A percentile compares a stretch with the other conserved stretches of the same genome.
These are phyloP conservation scores for Gymnosoma rotundatum DNA, from an alignment of 2,888 invertebrate genomes.

Conservation along the genomic window DNA sequence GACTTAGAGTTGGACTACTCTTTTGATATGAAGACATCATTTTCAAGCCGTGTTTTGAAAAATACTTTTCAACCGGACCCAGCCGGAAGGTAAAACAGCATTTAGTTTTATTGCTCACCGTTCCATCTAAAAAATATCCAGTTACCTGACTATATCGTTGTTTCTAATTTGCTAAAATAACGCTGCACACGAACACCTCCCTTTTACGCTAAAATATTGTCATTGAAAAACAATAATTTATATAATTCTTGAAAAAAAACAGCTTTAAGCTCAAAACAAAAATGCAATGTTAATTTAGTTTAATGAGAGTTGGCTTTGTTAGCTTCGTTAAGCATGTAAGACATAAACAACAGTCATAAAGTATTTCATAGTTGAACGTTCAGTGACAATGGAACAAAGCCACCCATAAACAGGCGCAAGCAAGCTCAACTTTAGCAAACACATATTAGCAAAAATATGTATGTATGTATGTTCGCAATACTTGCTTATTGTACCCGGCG, in stretches of 20 bases:
- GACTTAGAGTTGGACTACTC: too few species aligned
- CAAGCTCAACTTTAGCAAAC: not conserved
- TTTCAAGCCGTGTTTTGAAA: too few species aligned
- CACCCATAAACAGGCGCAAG: conserved; percentile 31
- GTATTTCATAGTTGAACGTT: conserved; percentile 67
- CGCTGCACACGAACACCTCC: too few species aligned
- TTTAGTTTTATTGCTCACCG: too few species aligned
- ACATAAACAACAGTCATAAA: conserved; percentile 68
- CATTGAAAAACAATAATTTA: not conserved
- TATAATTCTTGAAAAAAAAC: not conserved
- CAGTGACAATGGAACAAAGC: conserved; percentile 56
- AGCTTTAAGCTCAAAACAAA: conserved; percentile 13
- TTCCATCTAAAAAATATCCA: too few species aligned
- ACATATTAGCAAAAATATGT: not conserved
- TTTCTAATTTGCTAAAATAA: too few species aligned
- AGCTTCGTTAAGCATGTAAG: conserved; percentile 53
- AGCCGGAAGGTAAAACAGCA: too few species aligned
- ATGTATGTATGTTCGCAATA: not conserved
- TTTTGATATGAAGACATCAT: too few species aligned
- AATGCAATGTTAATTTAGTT: conserved; percentile 37
- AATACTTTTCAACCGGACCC: too few species aligned
- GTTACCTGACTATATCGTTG: too few species aligned
- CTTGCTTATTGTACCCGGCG: too few species aligned
- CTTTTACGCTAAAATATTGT: not conserved
- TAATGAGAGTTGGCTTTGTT: conserved; percentile 17